phyloP scores from a whole-genome alignment of 2,888 invertebrate species.

The Odontothrips loti region DNA sequence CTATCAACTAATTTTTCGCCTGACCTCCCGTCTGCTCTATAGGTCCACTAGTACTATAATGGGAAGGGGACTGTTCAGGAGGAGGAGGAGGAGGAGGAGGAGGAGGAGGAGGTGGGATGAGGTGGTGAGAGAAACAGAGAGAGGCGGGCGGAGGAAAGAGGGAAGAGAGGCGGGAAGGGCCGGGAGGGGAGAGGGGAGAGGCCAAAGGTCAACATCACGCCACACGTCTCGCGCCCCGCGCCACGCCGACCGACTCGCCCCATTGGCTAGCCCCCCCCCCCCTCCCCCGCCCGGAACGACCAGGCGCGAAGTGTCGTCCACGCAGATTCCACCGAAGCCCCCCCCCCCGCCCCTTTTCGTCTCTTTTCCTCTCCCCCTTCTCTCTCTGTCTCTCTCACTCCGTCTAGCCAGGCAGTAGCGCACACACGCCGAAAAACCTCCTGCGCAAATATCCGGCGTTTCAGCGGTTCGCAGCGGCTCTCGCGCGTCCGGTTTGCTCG shows the following conservation, averaged over 20 bases:
- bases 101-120: background rate
- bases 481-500: no score
- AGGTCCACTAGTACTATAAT: background rate
- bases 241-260: slow-evolving; percentile 38
- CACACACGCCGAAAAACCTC: slow-evolving; percentile 38
- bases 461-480: background rate
- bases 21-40: background rate
- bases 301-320: slow-evolving; percentile 49
- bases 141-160: background rate
- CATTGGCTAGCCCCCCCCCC: slow-evolving; percentile 39
- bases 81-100: no score
- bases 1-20: slow-evolving; percentile 36
- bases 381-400: slow-evolving; percentile 32
- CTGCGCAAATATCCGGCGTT: slow-evolving; percentile 36
- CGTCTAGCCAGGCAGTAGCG: slow-evolving; percentile 35
- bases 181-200: background rate
- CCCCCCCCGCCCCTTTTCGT: slow-evolving; percentile 43
- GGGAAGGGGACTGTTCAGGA: no score
- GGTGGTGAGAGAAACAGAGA: background rate
- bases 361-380: slow-evolving; percentile 18
- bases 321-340: slow-evolving; percentile 45
- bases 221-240: background rate
- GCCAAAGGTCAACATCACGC: background rate
- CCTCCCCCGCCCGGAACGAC: slow-evolving; percentile 41
- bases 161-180: background rate